Evolutionary conservation across 2,113 vertebrate genomes (phyloP), one percentile per base, ranked within the genome.

Genomic region (Seriola dumerili): DNA sequence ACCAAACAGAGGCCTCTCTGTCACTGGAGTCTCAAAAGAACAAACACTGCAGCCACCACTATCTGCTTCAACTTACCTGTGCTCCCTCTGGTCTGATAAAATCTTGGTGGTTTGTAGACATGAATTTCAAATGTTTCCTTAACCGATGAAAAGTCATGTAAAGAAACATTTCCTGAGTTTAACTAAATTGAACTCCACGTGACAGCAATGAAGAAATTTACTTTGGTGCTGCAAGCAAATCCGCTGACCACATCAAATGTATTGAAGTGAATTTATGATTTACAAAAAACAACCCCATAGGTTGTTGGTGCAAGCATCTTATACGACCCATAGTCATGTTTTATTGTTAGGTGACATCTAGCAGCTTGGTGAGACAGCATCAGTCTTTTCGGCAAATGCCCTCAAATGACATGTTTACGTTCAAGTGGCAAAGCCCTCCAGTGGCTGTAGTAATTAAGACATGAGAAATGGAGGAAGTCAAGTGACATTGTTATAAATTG

Each of bases 1-100:
- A 87, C 75, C 72, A 65, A 78, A 66, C 63, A 78, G 23, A 83
- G 11, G 32, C n/a, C 58, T 83, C 73, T 66, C 52, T 81, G 48
- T 71, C 50, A 25, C 36, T 69, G 25, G 36, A 50, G 72, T 63
- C n/a, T 58, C 38, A 76, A 75, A 48, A 70, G 68, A 81, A 63
- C 19, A 64, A 80, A 50, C 48, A 48, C 34, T 73, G 59, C 21
- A 63, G 44, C 67, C 40, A n/a, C n/a, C 40, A 23, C 32, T 32
- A 8, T n/a, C 52, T 36, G 8, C 29, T n/a, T 38, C 6, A 4
- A 23, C 14, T 40, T 9, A 25, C 12, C 19, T 12, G n/a, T 19
- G 23, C 10, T 46, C 21, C n/a, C 14, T 44, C 9, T 61, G 32
- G 44, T 48, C 32, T 46, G 16, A 36, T 21, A 10, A 21, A 19